phyloP scores from a whole-genome alignment of 2,888 invertebrate species.

The Ornithoptera alexandrae region DNA sequence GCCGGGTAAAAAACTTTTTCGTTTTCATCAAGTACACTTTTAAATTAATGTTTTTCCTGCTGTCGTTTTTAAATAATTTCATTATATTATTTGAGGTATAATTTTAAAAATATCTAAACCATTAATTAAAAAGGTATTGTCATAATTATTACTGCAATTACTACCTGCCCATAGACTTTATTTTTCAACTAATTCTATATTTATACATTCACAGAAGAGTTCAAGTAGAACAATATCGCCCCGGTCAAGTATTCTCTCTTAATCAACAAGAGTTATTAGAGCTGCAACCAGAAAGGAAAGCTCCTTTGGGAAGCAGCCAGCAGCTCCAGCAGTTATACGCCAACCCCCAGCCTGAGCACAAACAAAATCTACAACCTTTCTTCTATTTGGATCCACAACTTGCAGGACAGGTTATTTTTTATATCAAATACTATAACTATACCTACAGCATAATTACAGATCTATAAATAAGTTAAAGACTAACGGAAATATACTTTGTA shows the following conservation, averaged over 20 bases:
- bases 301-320: slow-evolving; percentile 50
- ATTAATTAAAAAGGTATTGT: not conserved
- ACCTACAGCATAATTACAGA: not conserved
- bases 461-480: not conserved
- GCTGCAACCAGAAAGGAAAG: slow-evolving; percentile 67
- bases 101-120: too few species aligned
- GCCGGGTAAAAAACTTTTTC: slow-evolving; percentile 44
- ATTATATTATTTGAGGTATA: not conserved
- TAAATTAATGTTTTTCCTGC: not conserved
- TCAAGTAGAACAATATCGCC: slow-evolving; percentile 63
- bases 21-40: not conserved
- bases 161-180: not conserved
- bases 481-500: not conserved
- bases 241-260: slow-evolving; percentile 71
- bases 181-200: not conserved
- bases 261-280: slow-evolving; percentile 67
- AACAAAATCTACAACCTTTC: slow-evolving; percentile 63
- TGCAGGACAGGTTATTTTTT: slow-evolving; percentile 53
- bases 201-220: slow-evolving; percentile 45
- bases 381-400: slow-evolving; percentile 66
- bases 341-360: slow-evolving; percentile 61
- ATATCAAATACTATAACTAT: not conserved
- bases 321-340: slow-evolving; percentile 53
- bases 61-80: not conserved
- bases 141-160: not conserved